Evolutionary conservation across 2,888 invertebrate genomes (phyloP).

Genomic region (Adela reaumurella): DNA sequence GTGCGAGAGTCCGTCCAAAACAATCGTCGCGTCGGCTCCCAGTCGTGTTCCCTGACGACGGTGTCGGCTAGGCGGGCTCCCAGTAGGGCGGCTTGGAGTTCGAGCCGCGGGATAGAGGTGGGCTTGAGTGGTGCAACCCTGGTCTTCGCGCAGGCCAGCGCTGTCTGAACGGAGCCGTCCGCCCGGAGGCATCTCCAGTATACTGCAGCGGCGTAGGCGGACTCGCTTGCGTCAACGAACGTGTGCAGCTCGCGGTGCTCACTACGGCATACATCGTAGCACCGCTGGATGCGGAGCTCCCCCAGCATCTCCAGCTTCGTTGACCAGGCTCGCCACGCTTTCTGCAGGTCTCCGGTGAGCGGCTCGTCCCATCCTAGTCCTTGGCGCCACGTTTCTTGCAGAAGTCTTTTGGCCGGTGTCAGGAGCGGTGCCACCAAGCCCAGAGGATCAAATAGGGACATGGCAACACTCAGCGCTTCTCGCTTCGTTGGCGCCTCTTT

Average conservation of each 20-base stretch:
- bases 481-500: slow-evolving; percentile 16
- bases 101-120: neutral
- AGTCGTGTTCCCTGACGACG: slow-evolving; percentile 6
- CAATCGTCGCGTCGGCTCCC: slow-evolving; percentile 5
- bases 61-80: slow-evolving; percentile 5
- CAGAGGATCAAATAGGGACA: slow-evolving; percentile 17
- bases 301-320: no score
- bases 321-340: neutral
- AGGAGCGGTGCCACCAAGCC: slow-evolving; percentile 14
- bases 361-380: slow-evolving; percentile 1
- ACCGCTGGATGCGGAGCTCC: neutral
- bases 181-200: neutral
- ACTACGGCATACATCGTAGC: slow-evolving; percentile 6
- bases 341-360: neutral
- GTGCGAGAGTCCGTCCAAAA: slow-evolving; percentile 10
- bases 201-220: no score
- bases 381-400: neutral
- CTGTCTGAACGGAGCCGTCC: slow-evolving; percentile 14
- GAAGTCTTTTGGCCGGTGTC: no score
- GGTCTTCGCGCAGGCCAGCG: slow-evolving; percentile 3
- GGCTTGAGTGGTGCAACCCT: no score
- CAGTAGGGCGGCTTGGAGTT: slow-evolving; percentile 8
- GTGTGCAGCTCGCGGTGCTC: neutral
- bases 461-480: no score
- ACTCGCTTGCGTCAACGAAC: no score